phyloP scores from a whole-genome alignment of 30 jellyfish, hydroid and myxozoan genomes.

The Sanderia malayensis region DNA sequence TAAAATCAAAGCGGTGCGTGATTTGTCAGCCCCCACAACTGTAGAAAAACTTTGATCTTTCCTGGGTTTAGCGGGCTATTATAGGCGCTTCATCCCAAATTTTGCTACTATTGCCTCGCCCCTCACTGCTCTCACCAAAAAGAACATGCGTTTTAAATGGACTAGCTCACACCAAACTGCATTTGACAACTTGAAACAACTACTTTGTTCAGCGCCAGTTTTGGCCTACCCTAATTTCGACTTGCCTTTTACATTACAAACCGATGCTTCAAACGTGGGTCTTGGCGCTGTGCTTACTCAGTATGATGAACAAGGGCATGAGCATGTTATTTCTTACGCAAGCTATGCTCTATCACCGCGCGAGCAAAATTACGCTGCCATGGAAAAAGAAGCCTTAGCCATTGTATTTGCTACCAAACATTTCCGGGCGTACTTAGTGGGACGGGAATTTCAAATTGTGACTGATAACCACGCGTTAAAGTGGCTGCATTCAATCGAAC shows the following conservation, averaged over 20 bases:
- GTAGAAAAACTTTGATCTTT: slow-evolving; percentile 30
- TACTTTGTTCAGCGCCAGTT: slow-evolving; percentile 49
- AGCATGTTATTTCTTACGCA: slow-evolving; percentile 41
- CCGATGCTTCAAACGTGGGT: slow-evolving; percentile 33
- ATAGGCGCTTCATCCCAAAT: slow-evolving; percentile 28
- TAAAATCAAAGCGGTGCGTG: slow-evolving; percentile 17
- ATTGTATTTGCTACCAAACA: slow-evolving; percentile 27
- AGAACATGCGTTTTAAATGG: slow-evolving; percentile 22
- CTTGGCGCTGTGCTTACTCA: slow-evolving; percentile 42
- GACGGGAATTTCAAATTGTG: slow-evolving; percentile 11
- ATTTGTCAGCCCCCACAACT: slow-evolving; percentile 6
- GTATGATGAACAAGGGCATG: slow-evolving; percentile 20
- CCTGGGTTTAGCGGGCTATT: slow-evolving; percentile 46
- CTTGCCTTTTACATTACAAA: slow-evolving; percentile 22
- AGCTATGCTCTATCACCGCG: slow-evolving; percentile 15
- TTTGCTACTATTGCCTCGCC: slow-evolving; percentile 54
- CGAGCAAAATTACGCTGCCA: slow-evolving; percentile 44
- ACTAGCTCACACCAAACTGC: slow-evolving; percentile 21
- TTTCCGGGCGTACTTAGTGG: slow-evolving; percentile 38
- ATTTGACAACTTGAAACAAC: background rate
- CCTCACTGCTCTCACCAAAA: slow-evolving; percentile 21
- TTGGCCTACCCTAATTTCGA: slow-evolving; percentile 31
- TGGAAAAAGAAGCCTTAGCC: slow-evolving; percentile 58
- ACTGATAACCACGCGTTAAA: slow-evolving; percentile 36
- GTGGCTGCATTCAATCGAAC: slow-evolving; percentile 43